Evolutionary conservation across 2,113 vertebrate species (phyloP).

Genomic region (Rhagologus leucostigma): DNA sequence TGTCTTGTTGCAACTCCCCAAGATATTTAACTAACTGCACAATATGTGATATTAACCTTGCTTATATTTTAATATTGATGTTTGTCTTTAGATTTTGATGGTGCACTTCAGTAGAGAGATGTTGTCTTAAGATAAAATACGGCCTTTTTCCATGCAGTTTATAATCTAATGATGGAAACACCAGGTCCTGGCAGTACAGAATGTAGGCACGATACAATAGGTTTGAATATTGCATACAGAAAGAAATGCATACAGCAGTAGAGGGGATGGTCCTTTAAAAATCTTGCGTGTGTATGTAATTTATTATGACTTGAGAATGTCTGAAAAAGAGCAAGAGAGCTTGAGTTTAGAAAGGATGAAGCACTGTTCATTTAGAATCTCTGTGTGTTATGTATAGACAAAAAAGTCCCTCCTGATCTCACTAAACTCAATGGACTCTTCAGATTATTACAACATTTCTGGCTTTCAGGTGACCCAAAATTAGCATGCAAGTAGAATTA

Average conservation of each 20-base stretch:
- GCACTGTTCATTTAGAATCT: neutral
- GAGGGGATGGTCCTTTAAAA: neutral
- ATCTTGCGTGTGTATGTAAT: neutral
- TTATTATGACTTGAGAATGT: neutral
- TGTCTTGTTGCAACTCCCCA: neutral
- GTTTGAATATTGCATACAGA: neutral
- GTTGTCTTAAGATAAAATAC: neutral
- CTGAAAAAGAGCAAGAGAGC: neutral
- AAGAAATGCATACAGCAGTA: neutral
- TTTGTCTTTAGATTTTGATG: neutral
- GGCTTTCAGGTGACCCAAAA: neutral
- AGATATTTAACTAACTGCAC: neutral
- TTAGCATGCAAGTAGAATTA: neutral
- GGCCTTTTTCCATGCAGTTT: neutral
- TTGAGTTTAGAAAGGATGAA: neutral
- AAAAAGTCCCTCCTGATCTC: neutral
- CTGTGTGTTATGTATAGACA: neutral
- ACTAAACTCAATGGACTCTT: neutral
- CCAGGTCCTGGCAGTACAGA: neutral
- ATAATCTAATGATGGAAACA: neutral
- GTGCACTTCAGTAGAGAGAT: neutral
- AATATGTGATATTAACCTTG: neutral
- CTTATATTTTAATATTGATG: neutral
- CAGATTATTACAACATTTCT: neutral
- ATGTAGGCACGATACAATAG: neutral